Evolutionary conservation across 2,797 vertebrate species (phyloP), one percentile per base, ranked within the genome.

Genomic region (Pangasius mekongensis): DNA sequence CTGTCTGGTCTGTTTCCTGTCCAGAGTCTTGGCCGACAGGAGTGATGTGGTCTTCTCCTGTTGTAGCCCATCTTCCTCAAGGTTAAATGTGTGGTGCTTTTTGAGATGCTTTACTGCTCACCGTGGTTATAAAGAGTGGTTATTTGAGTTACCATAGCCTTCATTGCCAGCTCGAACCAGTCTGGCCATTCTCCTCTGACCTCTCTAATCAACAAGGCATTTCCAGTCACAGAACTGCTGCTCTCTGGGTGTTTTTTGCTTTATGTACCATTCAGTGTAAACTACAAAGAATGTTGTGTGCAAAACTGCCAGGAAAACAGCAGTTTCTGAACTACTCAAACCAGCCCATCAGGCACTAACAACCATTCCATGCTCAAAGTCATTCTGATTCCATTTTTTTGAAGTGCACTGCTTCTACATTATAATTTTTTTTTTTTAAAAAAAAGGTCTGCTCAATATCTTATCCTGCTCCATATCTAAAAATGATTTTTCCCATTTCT

Each of bases 51-150:
- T 5, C 74, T 80, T 80, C 33, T 58, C 52, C 36, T 64, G 80
- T n/a, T 83, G 56, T n/a, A 43, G 22, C 58, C 43, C 56, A 27
- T n/a, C 36, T 82, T 1, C 56, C 24, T 64, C 22, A 47, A 82
- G 52, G 2, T 3, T n/a, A 47, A 83, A 64, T 83, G 22, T 10
- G 24, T 47, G 33, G 16, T 81, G 33, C 20, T 60, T 81, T 78
- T n/a, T 60, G 20, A 60, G 36, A 83, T 81, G 52, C 54, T 81
- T 58, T 81, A 60, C 77, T 81, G 77, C 52, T 81, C 54, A 81
- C 18, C 33, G 39, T 64, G 36, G 22, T 47, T 80, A 20, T 58
- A 80, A 36, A 13, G 18, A 56, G 52, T 58, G n/a, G 3, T n/a
- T 52, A 76, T 76, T 56, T 77, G 27, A 56, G 49, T 20, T 20